phyloP scores from a whole-genome alignment of 2,888 invertebrate genomes.

The Tinea semifulvella region DNA sequence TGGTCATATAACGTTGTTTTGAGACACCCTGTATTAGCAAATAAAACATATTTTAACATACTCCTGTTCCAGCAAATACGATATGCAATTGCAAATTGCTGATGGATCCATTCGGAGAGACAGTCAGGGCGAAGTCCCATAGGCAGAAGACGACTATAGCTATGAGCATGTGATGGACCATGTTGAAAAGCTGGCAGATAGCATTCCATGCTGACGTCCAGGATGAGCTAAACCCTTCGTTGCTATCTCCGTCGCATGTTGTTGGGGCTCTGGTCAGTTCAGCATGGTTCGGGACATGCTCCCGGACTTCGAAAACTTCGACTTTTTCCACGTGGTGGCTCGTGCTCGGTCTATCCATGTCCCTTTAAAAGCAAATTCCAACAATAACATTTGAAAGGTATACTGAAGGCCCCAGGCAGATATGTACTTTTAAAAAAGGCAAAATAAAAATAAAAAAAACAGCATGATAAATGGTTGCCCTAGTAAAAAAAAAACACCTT shows the following conservation, averaged over 20 bases:
- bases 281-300: slow-evolving; percentile 56
- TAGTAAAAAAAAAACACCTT: too few species aligned
- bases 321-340: slow-evolving; percentile 41
- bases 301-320: slow-evolving; percentile 55
- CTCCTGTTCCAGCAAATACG: slow-evolving; percentile 57
- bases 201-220: slow-evolving; percentile 54
- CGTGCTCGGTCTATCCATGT: slow-evolving; percentile 24
- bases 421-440: too few species aligned
- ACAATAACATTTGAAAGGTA: too few species aligned
- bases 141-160: slow-evolving; percentile 54
- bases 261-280: slow-evolving; percentile 49
- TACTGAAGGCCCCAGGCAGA: too few species aligned
- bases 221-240: slow-evolving; percentile 33
- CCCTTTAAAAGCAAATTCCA: too few species aligned
- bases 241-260: slow-evolving; percentile 52
- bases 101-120: slow-evolving; percentile 44
- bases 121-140: slow-evolving; percentile 53
- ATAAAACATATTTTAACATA: too few species aligned
- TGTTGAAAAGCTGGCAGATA: slow-evolving; percentile 51
- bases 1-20: too few species aligned
- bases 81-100: slow-evolving; percentile 56
- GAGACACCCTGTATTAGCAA: too few species aligned
- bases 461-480: too few species aligned
- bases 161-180: slow-evolving; percentile 54
- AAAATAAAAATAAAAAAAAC: too few species aligned